Percentiles rank a stretch among this genome's conserved stretches.
phyloP scores from a whole-genome alignment of 2,888 invertebrate genomes.

The Antheraea yamamai region DNA sequence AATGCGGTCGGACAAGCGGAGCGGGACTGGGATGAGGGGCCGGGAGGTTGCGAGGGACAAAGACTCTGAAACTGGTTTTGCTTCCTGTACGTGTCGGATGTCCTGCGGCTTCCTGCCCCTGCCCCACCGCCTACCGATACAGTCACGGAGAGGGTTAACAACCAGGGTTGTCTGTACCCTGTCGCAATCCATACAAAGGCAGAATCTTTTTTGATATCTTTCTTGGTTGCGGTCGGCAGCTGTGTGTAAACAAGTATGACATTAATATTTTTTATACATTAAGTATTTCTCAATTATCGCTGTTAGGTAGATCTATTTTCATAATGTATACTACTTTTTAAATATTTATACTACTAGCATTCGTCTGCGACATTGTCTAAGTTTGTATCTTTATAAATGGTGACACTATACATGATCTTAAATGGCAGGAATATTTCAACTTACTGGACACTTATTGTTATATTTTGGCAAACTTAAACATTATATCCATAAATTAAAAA shows the following conservation, averaged over 20 bases:
- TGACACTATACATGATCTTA: too few relatives aligned
- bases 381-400: too few relatives aligned
- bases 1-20: constrained; percentile 71
- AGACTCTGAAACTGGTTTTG: constrained; percentile 78
- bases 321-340: neutral
- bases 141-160: constrained; percentile 22
- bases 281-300: neutral
- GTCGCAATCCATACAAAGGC: neutral
- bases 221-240: neutral
- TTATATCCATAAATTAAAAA: too few relatives aligned
- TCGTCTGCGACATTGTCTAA: too few relatives aligned
- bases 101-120: constrained; percentile 82
- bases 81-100: constrained; percentile 83
- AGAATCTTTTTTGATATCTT: neutral
- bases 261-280: neutral
- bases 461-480: too few relatives aligned
- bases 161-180: constrained; percentile 28
- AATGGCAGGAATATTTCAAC: too few relatives aligned
- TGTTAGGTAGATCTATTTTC: neutral
- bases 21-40: constrained; percentile 47
- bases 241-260: neutral
- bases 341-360: too few relatives aligned
- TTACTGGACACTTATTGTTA: too few relatives aligned
- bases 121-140: constrained; percentile 29
- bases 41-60: constrained; percentile 74